A percentile compares a stretch with the other conserved stretches of the same genome.
phyloP scores from a whole-genome alignment of 2,888 invertebrate species.

The Lepidochrysops patricia region DNA sequence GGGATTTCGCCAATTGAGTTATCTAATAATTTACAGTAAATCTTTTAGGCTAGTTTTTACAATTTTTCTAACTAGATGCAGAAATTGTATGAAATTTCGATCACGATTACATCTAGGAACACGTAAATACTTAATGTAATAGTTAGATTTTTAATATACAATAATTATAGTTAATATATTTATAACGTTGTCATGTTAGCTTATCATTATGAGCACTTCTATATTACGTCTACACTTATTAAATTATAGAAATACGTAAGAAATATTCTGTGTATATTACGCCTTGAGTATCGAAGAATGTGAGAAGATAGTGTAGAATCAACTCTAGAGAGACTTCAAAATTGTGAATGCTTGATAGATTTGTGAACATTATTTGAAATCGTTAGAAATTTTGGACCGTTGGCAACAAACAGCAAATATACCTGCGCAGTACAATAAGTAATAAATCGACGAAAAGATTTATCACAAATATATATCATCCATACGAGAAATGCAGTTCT shows the following conservation, averaged over 20 bases:
- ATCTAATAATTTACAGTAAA: conserved; percentile 25
- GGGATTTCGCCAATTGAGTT: conserved; percentile 25
- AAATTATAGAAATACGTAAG: not conserved
- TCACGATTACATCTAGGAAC: conserved; percentile 30
- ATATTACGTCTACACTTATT: not conserved
- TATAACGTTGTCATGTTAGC: conserved; percentile 21
- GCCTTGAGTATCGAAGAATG: not conserved
- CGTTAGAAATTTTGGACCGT: no score
- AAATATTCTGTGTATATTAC: not conserved
- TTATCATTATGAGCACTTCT: not conserved
- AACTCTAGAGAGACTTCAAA: not conserved
- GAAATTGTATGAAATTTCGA: conserved; percentile 16
- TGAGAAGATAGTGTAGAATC: not conserved
- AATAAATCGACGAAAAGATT: not conserved
- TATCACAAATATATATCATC: not conserved
- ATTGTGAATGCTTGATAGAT: not conserved
- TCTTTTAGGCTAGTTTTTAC: conserved; percentile 22
- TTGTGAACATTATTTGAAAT: not conserved
- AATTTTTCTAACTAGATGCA: conserved; percentile 24
- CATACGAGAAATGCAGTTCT: not conserved
- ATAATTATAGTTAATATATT: conserved; percentile 21
- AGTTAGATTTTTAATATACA: conserved; percentile 21
- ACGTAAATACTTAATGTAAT: conserved; percentile 20
- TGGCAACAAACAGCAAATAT: no score
- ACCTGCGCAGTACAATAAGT: no score